Conservation (phyloP, 2,113 vertebrate species). For the Hirundichthys speculiger region DNA sequence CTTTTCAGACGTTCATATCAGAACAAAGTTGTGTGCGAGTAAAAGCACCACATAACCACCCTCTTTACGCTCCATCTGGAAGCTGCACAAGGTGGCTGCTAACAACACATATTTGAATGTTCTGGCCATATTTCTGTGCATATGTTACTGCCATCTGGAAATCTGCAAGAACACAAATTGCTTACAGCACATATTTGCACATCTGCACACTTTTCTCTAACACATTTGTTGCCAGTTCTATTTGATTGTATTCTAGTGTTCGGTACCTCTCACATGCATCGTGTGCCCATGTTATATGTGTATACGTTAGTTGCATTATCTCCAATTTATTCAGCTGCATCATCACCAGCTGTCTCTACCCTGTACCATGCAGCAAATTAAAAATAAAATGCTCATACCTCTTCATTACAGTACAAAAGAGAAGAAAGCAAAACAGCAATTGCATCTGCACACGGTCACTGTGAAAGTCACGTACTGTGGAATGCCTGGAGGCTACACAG, state of each 20-base stretch:
- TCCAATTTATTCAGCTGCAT: conserved; percentile 7
- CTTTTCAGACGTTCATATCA: conserved; percentile 7
- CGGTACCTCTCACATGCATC: conserved; percentile 1
- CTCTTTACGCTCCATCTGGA: conserved; percentile 12
- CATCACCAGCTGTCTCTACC: not conserved
- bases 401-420: conserved; percentile 30
- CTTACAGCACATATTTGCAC: conserved; percentile 21
- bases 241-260: not conserved
- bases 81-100: conserved; percentile 24
- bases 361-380: not conserved
- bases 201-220: conserved; percentile 28
- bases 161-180: conserved; percentile 16
- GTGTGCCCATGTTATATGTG: conserved; percentile 5
- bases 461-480: conserved; percentile 55
- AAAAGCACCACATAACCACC: conserved; percentile 29
- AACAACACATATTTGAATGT: conserved; percentile 10
- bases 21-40: not conserved
- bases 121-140: conserved; percentile 23
- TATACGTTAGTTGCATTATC: not conserved
- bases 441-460: conserved; percentile 45
- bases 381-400: conserved; percentile 18
- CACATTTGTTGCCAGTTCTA: conserved; percentile 18
- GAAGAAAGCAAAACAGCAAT: conserved; percentile 25
- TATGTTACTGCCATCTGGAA: conserved; percentile 49
- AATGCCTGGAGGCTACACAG: conserved; percentile 52